phyloP scores from a whole-genome alignment of 2,797 vertebrate species.

The Loriculus beryllinus region DNA sequence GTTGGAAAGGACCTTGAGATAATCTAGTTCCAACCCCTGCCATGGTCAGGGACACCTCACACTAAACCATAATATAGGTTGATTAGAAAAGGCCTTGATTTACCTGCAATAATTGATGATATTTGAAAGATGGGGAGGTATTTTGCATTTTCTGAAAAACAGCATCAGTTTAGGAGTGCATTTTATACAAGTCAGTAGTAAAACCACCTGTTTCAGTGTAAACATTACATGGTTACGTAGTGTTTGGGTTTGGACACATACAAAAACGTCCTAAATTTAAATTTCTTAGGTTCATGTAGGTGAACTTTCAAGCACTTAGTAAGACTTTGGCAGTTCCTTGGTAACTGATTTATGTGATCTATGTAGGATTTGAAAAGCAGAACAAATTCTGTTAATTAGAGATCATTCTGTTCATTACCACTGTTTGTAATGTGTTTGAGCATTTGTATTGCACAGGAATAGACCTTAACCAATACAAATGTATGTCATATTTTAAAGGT shows the following conservation, averaged over 20 bases:
- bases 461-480: neutral
- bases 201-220: neutral
- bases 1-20: too few species aligned
- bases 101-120: neutral
- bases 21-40: too few species aligned
- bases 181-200: neutral
- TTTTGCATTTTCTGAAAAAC: neutral
- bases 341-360: constrained; percentile 19
- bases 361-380: neutral
- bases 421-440: neutral
- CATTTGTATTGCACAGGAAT: neutral
- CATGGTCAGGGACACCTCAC: too few species aligned
- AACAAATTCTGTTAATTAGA: constrained; percentile 11
- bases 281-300: neutral
- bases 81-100: neutral
- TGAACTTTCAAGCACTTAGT: constrained; percentile 15
- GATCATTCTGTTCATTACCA: neutral
- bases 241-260: neutral
- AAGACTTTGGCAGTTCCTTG: neutral
- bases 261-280: neutral
- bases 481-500: constrained; percentile 2
- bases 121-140: neutral
- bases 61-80: neutral
- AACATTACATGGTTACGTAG: neutral
- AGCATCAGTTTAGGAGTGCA: neutral